phyloP scores from a whole-genome alignment of 2,113 vertebrate genomes.

The Neotragus moschatus region DNA sequence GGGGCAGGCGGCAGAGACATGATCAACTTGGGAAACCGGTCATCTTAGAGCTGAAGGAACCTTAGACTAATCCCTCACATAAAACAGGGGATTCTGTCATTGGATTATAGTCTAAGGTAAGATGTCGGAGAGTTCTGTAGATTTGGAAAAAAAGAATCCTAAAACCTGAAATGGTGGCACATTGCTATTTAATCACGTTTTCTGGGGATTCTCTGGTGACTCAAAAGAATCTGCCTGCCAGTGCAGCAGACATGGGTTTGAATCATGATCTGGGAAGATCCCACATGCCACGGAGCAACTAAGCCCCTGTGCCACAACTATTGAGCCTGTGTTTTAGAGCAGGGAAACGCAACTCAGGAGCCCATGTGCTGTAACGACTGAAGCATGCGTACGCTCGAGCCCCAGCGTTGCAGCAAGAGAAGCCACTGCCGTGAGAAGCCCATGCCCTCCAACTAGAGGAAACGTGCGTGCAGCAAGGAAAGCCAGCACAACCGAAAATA shows the following conservation, averaged over 20 bases:
- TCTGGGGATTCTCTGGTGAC: neutral
- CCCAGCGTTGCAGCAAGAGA: neutral
- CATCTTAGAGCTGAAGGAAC: neutral
- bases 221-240: neutral
- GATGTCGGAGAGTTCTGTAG: neutral
- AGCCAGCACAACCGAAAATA: neutral
- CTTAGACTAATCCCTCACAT: neutral
- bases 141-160: neutral
- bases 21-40: neutral
- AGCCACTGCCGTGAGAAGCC: neutral
- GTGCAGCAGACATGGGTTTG: neutral
- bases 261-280: neutral
- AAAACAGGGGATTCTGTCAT: neutral
- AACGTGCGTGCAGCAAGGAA: neutral
- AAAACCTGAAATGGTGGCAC: neutral
- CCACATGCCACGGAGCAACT: neutral
- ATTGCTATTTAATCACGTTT: neutral
- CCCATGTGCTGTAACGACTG: neutral
- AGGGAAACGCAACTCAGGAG: neutral
- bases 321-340: neutral
- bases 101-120: neutral
- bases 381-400: neutral
- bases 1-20: neutral
- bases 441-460: neutral
- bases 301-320: neutral